Evolutionary conservation across 1,140 invertebrate species (phyloP).

Genomic region (Nymphalis io): DNA sequence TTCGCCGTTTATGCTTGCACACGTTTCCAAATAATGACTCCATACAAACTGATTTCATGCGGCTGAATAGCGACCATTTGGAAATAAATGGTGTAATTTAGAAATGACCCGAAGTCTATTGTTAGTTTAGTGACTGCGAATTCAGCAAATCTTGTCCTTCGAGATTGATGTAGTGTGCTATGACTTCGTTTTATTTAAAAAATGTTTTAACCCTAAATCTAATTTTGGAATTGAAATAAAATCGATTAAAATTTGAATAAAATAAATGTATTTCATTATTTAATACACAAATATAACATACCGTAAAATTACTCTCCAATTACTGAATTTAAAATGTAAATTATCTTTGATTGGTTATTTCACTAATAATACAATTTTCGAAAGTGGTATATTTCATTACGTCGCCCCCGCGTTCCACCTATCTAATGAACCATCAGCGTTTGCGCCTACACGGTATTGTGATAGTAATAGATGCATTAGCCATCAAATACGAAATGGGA

Average conservation of each 20-base stretch:
- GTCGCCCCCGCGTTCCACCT: conserved; percentile 11
- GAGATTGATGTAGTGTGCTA: background rate
- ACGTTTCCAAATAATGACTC: conserved; percentile 36
- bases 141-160: conserved; percentile 11
- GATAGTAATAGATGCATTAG: conserved; percentile 39
- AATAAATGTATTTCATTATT: too few species aligned
- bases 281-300: too few species aligned
- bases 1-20: conserved; percentile 29
- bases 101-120: conserved; percentile 12
- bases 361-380: background rate
- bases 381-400: background rate
- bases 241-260: too few species aligned
- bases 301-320: background rate
- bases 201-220: too few species aligned
- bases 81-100: conserved; percentile 30
- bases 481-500: conserved; percentile 38
- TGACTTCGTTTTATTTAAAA: background rate
- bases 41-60: conserved; percentile 36
- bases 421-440: conserved; percentile 2
- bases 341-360: background rate
- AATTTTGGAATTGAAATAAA: too few species aligned
- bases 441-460: conserved; percentile 37
- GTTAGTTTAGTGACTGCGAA: conserved; percentile 17
- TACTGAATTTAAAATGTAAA: background rate
- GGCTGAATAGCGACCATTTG: conserved; percentile 30